phyloP scores from a whole-genome alignment of 2,797 vertebrate genomes.

The Enteromius unitaeniatus region DNA sequence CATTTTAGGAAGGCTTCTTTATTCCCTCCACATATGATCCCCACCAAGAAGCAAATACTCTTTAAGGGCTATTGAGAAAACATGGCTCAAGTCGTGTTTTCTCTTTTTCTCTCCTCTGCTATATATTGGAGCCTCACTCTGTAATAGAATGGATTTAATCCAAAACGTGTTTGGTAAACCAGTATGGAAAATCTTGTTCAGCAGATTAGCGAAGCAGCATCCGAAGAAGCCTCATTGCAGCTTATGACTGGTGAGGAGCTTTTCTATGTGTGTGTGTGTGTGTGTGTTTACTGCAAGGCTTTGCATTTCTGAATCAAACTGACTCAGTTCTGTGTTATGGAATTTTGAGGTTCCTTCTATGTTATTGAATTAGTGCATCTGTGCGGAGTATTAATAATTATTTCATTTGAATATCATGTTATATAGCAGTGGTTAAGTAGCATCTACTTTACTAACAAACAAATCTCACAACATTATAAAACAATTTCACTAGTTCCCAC shows the following conservation, averaged over 20 bases:
- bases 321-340: background rate
- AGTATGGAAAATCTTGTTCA: slow-evolving; percentile 80
- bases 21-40: slow-evolving; percentile 64
- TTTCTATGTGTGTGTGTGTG: slow-evolving; percentile 46
- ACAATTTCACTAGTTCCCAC: too few relatives aligned
- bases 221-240: slow-evolving; percentile 66
- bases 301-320: slow-evolving; percentile 66
- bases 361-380: background rate
- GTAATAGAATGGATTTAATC: slow-evolving; percentile 82
- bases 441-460: background rate
- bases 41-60: slow-evolving; percentile 60
- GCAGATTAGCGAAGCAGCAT: slow-evolving; percentile 76
- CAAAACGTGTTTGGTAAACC: slow-evolving; percentile 74
- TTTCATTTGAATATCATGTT: background rate
- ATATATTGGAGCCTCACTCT: slow-evolving; percentile 72
- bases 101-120: slow-evolving; percentile 49
- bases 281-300: slow-evolving; percentile 43
- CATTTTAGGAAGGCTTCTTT: slow-evolving; percentile 4
- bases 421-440: background rate
- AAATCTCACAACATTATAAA: background rate
- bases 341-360: background rate
- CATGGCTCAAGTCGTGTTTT: slow-evolving; percentile 69
- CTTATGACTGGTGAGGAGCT: slow-evolving; percentile 74
- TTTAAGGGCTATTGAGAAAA: slow-evolving; percentile 69
- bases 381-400: background rate